phyloP scores from a whole-genome alignment of 2,888 invertebrate genomes.

The Patella depressa region DNA sequence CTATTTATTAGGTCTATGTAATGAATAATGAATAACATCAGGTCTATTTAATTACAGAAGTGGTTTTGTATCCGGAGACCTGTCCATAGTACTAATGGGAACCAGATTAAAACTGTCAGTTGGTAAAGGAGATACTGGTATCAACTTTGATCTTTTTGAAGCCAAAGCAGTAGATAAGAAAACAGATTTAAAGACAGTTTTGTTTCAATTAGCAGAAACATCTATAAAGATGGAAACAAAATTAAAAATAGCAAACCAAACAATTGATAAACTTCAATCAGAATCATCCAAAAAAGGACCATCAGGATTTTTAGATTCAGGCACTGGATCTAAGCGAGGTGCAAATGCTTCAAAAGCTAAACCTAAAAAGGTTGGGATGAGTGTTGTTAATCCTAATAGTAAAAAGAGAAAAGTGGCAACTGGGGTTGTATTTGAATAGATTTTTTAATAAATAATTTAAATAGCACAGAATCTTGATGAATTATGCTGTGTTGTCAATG shows the following conservation, averaged over 20 bases:
- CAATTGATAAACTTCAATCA: constrained; percentile 52
- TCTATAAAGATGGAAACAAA: constrained; percentile 49
- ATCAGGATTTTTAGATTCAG: constrained; percentile 43
- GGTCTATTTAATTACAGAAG: constrained; percentile 46
- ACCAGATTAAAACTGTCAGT: constrained; percentile 56
- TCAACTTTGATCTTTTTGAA: constrained; percentile 62
- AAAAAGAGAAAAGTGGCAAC: constrained; percentile 64
- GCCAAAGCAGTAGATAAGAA: constrained; percentile 63
- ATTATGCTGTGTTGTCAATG: no score
- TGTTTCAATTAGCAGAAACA: constrained; percentile 59
- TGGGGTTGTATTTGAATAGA: constrained; percentile 65
- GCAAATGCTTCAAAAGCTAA: constrained; percentile 48
- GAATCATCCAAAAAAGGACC: constrained; percentile 40
- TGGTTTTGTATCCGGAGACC: constrained; percentile 54
- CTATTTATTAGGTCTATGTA: background rate
- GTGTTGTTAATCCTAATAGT: constrained; percentile 65
- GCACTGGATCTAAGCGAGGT: constrained; percentile 54
- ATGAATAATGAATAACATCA: background rate
- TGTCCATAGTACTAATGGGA: constrained; percentile 53
- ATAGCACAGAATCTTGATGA: no score
- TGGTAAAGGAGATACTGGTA: constrained; percentile 51
- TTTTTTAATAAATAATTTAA: no score
- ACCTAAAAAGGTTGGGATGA: constrained; percentile 65
- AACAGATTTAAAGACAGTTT: constrained; percentile 55
- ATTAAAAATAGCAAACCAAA: constrained; percentile 54